These are phyloP conservation scores for Rhaphigaster nebulosa DNA, from an alignment of 2,888 invertebrate species.

Conservation along the genomic window DNA sequence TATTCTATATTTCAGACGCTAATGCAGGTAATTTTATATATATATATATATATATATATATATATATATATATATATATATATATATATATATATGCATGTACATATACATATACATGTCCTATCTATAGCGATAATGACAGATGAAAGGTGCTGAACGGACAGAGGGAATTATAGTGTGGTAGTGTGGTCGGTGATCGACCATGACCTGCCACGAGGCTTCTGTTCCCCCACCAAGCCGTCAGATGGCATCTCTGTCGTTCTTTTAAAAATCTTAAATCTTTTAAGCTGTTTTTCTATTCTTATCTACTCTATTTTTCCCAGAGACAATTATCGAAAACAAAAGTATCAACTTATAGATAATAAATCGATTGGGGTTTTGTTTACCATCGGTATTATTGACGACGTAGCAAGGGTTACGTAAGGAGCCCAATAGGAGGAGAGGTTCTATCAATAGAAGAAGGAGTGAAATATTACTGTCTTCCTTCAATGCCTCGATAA, in stretches of 20 bases:
- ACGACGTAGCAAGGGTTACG: background rate
- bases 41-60: no score
- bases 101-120: no score
- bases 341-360: background rate
- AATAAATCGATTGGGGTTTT: background rate
- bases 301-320: background rate
- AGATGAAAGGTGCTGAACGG: no score
- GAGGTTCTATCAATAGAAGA: background rate
- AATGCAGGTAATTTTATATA: no score
- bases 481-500: no score
- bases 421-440: background rate
- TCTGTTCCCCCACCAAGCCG: background rate
- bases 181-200: conserved; percentile 19
- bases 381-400: background rate
- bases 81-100: no score
- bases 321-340: background rate
- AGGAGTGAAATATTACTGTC: no score
- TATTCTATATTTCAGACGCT: no score
- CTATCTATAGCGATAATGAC: no score
- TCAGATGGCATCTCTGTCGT: background rate
- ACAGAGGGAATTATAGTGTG: no score
- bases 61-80: no score
- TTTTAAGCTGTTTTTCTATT: background rate
- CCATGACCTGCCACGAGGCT: conserved; percentile 17
- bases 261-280: background rate